phyloP scores from a whole-genome alignment of 2,113 vertebrate genomes.

The Ophthalmolycus amberensis region DNA sequence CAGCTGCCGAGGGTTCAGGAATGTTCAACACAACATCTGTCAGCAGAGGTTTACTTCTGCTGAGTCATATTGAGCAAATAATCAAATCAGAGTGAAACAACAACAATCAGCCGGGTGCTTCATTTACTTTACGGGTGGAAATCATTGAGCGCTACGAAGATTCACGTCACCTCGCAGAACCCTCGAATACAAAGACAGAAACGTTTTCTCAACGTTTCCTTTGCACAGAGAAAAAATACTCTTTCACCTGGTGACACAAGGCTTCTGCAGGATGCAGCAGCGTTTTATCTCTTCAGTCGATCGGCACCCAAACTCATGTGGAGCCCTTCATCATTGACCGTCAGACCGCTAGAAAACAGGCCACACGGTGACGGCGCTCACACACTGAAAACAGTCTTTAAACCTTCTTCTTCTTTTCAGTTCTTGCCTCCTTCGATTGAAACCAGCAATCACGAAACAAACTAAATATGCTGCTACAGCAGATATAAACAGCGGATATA shows the following conservation, averaged over 20 bases:
- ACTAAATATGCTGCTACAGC: constrained; percentile 14
- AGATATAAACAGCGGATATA: neutral
- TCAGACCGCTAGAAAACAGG: neutral
- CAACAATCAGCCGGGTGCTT: neutral
- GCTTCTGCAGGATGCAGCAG: no score
- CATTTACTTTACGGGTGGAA: neutral
- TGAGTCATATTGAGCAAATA: neutral
- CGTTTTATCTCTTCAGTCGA: neutral
- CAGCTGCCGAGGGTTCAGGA: constrained; percentile 6
- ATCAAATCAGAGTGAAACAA: constrained; percentile 33
- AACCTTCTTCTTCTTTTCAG: neutral
- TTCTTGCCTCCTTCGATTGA: neutral
- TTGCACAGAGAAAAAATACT: no score
- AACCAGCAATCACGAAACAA: neutral
- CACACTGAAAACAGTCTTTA: neutral
- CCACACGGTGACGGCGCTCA: neutral
- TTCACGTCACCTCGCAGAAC: neutral
- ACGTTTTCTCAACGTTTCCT: neutral
- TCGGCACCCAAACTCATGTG: neutral
- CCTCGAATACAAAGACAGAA: neutral
- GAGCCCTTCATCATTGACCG: neutral
- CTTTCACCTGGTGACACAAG: no score
- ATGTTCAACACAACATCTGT: neutral
- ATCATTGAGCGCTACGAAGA: neutral
- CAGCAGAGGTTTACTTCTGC: constrained; percentile 3